Conservation (phyloP, 53 echinoderm and acorn worm species). For the Antedon mediterranea region DNA sequence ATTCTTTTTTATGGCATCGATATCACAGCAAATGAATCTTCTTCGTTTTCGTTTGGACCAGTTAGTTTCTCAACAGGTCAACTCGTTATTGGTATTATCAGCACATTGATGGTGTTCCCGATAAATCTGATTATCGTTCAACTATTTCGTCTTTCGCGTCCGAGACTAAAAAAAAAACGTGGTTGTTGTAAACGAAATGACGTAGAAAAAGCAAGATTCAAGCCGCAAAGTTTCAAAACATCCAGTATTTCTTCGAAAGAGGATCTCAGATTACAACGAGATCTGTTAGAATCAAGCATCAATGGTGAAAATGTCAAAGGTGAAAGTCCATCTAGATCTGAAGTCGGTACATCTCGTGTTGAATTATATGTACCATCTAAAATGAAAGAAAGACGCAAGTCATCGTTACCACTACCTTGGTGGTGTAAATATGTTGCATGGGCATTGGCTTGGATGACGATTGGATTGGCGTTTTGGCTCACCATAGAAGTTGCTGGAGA, state of each 20-base stretch:
- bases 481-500: constrained; percentile 82
- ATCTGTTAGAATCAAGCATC: not conserved
- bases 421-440: constrained; percentile 54
- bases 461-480: constrained; percentile 59
- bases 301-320: not conserved
- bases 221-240: not conserved
- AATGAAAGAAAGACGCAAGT: not conserved
- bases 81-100: constrained; percentile 44
- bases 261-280: not conserved
- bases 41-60: constrained; percentile 30
- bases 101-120: constrained; percentile 41
- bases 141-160: constrained; percentile 43
- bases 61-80: constrained; percentile 34
- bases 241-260: not conserved
- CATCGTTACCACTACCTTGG: constrained; percentile 57
- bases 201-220: not conserved
- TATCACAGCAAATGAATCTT: constrained; percentile 8
- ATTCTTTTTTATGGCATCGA: constrained; percentile 60
- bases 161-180: constrained; percentile 6
- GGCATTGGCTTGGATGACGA: constrained; percentile 35
- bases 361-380: not conserved
- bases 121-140: constrained; percentile 44
- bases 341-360: not conserved
- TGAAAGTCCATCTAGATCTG: not conserved
- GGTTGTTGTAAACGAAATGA: not conserved